Evolutionary conservation across 1,140 invertebrate genomes (phyloP).

Genomic region (Ooceraea biroi): DNA sequence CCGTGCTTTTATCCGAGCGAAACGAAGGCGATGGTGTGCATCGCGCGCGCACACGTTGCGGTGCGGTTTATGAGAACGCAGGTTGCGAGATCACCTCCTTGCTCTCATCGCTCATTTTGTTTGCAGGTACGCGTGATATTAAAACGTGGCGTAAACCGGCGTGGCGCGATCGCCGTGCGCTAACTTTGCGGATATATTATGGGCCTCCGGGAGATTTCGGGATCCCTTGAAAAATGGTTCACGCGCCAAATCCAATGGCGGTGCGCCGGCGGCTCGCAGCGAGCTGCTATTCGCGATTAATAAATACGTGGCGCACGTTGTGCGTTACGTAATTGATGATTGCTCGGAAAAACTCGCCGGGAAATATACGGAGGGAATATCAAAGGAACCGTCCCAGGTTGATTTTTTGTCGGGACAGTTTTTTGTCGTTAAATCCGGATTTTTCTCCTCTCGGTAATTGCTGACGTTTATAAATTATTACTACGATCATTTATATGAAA

Average conservation of each 20-base stretch:
- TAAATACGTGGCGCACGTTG: not conserved
- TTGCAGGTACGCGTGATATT: constrained; percentile 54
- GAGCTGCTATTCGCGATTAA: not conserved
- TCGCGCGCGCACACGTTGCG: not conserved
- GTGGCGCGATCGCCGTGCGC: constrained; percentile 21
- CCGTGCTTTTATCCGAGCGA: constrained; percentile 36
- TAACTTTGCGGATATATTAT: constrained; percentile 37
- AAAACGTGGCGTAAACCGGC: constrained; percentile 34
- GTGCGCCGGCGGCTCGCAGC: not conserved
- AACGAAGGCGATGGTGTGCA: constrained; percentile 31
- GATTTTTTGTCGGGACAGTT: too few species aligned
- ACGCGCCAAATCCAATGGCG: not conserved
- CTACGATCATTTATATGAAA: too few species aligned
- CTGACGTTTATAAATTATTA: too few species aligned
- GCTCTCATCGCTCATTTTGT: constrained; percentile 46
- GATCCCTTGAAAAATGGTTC: constrained; percentile 46
- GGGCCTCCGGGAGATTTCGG: constrained; percentile 26
- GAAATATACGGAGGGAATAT: too few species aligned
- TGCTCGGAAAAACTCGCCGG: too few species aligned
- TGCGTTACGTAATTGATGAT: constrained; percentile 9
- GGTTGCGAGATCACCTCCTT: constrained; percentile 10
- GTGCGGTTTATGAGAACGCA: constrained; percentile 47
- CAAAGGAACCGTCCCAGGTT: too few species aligned
- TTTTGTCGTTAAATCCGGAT: too few species aligned
- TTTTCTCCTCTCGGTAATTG: too few species aligned